Percentiles rank a stretch among this genome's conserved stretches.
These are phyloP conservation scores for Dysidea cf. avara DNA, from an alignment of 37 sponge, comb jelly and placozoan genomes.

Conservation along the genomic window DNA sequence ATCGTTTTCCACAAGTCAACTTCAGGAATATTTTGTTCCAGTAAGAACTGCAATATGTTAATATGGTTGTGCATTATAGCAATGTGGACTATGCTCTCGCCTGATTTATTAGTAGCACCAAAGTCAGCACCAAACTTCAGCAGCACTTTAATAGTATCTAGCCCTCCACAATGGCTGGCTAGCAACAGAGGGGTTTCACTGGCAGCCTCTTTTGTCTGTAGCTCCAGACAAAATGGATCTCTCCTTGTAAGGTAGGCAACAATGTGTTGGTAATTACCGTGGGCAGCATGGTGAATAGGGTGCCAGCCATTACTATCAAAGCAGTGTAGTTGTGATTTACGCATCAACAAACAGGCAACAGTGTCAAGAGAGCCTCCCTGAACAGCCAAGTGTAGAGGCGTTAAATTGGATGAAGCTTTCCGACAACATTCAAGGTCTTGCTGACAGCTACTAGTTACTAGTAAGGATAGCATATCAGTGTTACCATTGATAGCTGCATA, in stretches of 20 bases:
- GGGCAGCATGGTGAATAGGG: conserved; percentile 83
- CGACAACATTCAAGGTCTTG: too few relatives aligned
- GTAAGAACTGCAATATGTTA: conserved; percentile 62
- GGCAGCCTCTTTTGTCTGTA: conserved; percentile 15
- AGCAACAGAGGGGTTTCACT: conserved; percentile 71
- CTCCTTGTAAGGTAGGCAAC: conserved; percentile 23
- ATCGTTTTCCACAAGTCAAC: conserved; percentile 53
- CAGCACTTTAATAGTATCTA: conserved; percentile 71
- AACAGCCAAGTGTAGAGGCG: conserved; percentile 68
- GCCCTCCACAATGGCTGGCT: conserved; percentile 61
- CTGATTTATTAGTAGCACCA: conserved; percentile 6
- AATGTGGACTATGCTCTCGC: conserved; percentile 48
- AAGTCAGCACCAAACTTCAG: conserved; percentile 61
- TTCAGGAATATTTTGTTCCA: conserved; percentile 21
- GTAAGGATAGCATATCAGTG: conserved; percentile 30
- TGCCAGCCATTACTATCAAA: conserved; percentile 69
- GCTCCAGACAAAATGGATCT: conserved; percentile 33
- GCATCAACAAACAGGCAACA: conserved; percentile 50
- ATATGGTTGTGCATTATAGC: conserved; percentile 48
- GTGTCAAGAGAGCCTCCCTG: conserved; percentile 56
- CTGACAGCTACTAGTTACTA: conserved; percentile 12
- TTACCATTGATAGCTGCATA: conserved; percentile 57
- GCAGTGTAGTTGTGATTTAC: conserved; percentile 38
- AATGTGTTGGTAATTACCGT: conserved; percentile 59
- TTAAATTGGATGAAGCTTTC: conserved; percentile 3